A percentile compares a stretch with the other conserved stretches of the same genome.
Evolutionary conservation across 1,140 invertebrate genomes (phyloP).

Genomic region (Chironomus striatipennis): DNA sequence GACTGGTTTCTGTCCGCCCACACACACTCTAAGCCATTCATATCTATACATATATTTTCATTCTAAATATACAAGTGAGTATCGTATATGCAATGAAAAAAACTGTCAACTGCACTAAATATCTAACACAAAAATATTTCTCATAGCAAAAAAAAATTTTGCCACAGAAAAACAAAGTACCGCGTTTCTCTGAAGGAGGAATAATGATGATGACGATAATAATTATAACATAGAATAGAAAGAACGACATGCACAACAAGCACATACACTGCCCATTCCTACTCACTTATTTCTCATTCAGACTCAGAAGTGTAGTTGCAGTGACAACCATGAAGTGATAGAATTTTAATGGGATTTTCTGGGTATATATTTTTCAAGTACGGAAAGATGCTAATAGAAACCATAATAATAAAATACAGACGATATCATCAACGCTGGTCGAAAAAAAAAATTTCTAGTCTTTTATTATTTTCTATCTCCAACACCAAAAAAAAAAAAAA

Average conservation of each 20-base stretch:
- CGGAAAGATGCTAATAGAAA: not conserved
- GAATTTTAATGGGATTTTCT: conserved; percentile 23
- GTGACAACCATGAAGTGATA: conserved; percentile 5
- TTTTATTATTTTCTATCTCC: not conserved
- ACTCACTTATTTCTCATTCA: too few species aligned
- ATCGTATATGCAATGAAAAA: not conserved
- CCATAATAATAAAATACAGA: conserved; percentile 17
- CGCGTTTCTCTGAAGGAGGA: not conserved
- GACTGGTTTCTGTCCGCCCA: not conserved
- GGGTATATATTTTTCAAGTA: not conserved
- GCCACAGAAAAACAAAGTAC: not conserved
- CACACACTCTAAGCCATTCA: not conserved
- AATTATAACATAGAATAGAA: too few species aligned
- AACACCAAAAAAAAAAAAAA: not conserved
- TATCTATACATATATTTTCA: not conserved
- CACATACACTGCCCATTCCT: not conserved
- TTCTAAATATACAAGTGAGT: not conserved
- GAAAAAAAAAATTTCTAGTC: too few species aligned
- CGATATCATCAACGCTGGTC: not conserved
- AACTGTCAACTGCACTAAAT: conserved; percentile 21
- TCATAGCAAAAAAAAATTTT: not conserved
- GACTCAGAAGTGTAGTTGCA: not conserved
- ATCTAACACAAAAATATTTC: not conserved
- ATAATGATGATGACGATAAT: not conserved
- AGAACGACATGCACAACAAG: not conserved